A percentile compares a stretch with the other conserved stretches of the same genome.
phyloP scores from a whole-genome alignment of 2,113 vertebrate species.

The Mobula birostris region DNA sequence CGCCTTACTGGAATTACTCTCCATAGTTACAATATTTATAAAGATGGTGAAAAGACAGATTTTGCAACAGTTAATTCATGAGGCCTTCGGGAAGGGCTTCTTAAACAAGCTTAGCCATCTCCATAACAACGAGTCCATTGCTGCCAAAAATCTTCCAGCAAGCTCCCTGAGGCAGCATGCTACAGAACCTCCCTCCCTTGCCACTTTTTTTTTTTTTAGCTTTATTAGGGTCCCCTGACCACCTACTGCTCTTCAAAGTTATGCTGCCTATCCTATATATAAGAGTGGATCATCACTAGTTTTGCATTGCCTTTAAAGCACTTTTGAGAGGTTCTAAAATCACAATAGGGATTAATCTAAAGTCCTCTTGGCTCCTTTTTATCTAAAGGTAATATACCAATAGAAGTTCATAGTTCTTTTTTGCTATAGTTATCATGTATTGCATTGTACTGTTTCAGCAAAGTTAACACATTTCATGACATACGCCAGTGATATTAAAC shows the following conservation, averaged over 20 bases:
- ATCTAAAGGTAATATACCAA: too few relatives aligned
- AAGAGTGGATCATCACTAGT: neutral
- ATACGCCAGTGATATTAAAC: too few relatives aligned
- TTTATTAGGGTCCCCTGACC: neutral
- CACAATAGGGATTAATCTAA: neutral
- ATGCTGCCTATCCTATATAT: neutral
- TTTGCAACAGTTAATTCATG: neutral
- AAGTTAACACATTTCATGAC: too few relatives aligned
- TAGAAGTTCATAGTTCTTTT: too few relatives aligned
- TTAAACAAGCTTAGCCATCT: neutral
- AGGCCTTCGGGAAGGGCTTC: neutral
- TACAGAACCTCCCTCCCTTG: neutral
- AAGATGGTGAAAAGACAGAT: neutral
- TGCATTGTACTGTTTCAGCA: too few relatives aligned
- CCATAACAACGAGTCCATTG: neutral
- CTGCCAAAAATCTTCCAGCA: neutral
- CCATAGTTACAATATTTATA: neutral
- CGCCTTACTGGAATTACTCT: neutral
- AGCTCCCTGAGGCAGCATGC: neutral
- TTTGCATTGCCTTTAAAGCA: neutral
- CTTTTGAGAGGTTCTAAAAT: neutral
- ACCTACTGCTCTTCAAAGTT: neutral
- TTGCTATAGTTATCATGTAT: too few relatives aligned
- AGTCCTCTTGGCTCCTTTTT: neutral
- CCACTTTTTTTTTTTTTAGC: neutral